phyloP scores from a whole-genome alignment of 2,113 vertebrate species.

The Glaucidium brasilianum region DNA sequence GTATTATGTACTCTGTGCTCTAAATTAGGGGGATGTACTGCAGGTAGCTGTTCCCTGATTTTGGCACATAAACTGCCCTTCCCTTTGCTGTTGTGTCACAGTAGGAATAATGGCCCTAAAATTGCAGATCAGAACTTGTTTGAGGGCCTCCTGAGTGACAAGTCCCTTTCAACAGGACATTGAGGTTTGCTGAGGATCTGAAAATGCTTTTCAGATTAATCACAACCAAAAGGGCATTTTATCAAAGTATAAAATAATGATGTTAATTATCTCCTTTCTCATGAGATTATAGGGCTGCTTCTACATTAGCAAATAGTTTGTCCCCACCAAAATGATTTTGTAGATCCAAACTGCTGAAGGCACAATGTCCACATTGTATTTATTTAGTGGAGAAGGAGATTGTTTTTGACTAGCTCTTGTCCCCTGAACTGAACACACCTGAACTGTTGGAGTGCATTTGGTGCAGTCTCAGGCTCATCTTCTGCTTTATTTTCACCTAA shows the following conservation, averaged over 20 bases:
- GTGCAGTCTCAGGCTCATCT: not conserved
- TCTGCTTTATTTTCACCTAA: not conserved
- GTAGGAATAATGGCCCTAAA: conserved; percentile 28
- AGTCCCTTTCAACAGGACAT: not conserved
- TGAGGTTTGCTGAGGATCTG: not conserved
- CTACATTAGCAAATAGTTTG: not conserved
- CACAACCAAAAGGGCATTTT: not conserved
- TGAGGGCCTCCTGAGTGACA: not conserved
- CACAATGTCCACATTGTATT: not conserved
- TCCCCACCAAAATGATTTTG: not conserved
- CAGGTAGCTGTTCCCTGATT: conserved; percentile 6
- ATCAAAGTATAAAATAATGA: not conserved
- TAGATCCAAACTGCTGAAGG: not conserved
- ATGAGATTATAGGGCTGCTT: not conserved
- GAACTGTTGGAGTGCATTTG: not conserved
- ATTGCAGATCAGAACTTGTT: not conserved
- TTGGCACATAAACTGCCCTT: not conserved
- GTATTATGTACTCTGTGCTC: not conserved
- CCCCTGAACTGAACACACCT: not conserved
- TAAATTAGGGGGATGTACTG: not conserved
- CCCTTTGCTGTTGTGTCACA: not conserved
- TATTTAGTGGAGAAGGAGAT: not conserved
- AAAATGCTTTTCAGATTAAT: conserved; percentile 36
- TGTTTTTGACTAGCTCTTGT: not conserved
- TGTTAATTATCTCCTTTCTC: not conserved